These are phyloP conservation scores for Micrasema longulum DNA, from an alignment of 1,140 invertebrate genomes.

Conservation along the genomic window DNA sequence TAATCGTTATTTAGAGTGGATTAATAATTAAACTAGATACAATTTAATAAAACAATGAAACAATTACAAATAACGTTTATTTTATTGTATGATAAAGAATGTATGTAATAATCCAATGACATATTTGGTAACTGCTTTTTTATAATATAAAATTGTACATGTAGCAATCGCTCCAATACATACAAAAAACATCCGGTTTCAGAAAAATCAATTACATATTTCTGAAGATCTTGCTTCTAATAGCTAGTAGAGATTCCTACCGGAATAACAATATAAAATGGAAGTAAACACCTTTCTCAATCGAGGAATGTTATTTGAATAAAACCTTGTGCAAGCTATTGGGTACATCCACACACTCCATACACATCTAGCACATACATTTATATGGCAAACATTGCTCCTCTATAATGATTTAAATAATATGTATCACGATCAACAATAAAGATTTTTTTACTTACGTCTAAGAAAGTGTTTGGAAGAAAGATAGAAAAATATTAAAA, in stretches of 20 bases:
- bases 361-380: conserved; percentile 44
- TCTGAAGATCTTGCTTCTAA: neutral
- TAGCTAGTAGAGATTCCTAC: too few species aligned
- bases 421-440: conserved; percentile 41
- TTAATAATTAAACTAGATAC: conserved; percentile 3
- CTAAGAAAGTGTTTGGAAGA: conserved; percentile 38
- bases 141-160: conserved; percentile 51
- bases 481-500: neutral
- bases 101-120: conserved; percentile 53
- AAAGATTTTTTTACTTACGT: conserved; percentile 37
- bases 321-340: conserved; percentile 44
- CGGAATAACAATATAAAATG: conserved; percentile 42
- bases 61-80: conserved; percentile 55
- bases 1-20: too few species aligned
- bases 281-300: conserved; percentile 47
- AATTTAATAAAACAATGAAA: conserved; percentile 28
- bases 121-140: conserved; percentile 55
- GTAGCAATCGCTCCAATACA: conserved; percentile 33
- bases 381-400: conserved; percentile 39
- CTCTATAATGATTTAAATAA: conserved; percentile 41
- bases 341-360: neutral
- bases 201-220: too few species aligned
- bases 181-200: too few species aligned
- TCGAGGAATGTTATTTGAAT: conserved; percentile 52
- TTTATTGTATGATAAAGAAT: conserved; percentile 53